These are phyloP conservation scores for Pangasius larnaudii DNA, from an alignment of 2,797 vertebrate species.

Conservation along the genomic window DNA sequence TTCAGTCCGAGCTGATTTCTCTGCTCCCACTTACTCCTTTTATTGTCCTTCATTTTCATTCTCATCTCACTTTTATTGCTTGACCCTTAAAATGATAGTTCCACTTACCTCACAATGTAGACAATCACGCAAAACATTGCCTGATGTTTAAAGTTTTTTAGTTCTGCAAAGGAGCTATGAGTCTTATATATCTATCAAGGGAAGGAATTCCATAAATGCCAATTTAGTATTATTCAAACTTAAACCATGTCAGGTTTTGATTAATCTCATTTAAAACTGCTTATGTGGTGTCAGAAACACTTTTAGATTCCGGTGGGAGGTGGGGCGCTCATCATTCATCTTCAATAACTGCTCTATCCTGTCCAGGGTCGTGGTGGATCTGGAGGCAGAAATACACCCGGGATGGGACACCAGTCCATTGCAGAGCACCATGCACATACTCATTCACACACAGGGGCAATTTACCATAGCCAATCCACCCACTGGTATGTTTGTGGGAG, in stretches of 20 bases:
- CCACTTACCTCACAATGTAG: neutral
- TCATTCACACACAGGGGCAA: neutral
- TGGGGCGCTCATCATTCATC: too few relatives aligned
- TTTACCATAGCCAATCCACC: neutral
- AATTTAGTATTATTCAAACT: neutral
- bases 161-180: neutral
- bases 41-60: neutral
- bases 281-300: neutral
- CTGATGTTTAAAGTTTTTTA: neutral
- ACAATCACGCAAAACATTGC: neutral
- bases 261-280: neutral
- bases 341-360: neutral
- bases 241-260: neutral
- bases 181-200: neutral
- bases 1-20: neutral
- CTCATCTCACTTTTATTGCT: neutral
- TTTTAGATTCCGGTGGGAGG: neutral
- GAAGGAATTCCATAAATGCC: neutral
- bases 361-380: neutral
- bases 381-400: neutral
- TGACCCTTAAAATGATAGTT: neutral
- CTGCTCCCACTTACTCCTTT: neutral
- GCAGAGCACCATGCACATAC: neutral
- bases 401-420: neutral
- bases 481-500: constrained; percentile 1